Evolutionary conservation across 64 coral and sea anemone species (phyloP).

Genomic region (Montipora sp.): DNA sequence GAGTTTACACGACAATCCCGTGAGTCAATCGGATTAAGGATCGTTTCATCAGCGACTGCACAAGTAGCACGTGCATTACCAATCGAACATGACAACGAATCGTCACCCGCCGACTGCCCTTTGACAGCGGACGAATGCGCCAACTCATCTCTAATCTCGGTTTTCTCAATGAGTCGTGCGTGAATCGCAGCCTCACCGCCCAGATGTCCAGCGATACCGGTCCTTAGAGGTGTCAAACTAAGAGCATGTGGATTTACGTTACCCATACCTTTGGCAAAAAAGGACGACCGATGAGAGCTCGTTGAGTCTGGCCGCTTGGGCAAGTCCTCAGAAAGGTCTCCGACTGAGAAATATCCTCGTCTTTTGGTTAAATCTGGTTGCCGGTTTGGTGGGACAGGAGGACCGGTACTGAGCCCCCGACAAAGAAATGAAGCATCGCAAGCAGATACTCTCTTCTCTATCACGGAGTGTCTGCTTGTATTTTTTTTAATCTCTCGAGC

Average conservation of each 20-base stretch:
- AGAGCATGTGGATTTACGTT: constrained; percentile 6
- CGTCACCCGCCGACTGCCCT: not conserved
- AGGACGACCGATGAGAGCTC: constrained; percentile 2
- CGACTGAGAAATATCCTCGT: constrained; percentile 22
- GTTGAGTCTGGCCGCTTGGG: constrained; percentile 13
- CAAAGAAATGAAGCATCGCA: not conserved
- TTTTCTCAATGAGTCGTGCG: constrained; percentile 27
- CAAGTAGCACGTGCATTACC: not conserved
- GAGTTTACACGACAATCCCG: not conserved
- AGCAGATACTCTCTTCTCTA: constrained; percentile 14
- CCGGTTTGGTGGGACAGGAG: constrained; percentile 46
- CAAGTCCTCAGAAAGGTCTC: constrained; percentile 41
- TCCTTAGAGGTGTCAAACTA: not conserved
- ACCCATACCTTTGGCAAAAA: constrained; percentile 60
- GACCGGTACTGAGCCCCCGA: not conserved
- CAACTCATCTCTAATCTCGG: constrained; percentile 27
- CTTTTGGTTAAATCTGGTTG: not conserved
- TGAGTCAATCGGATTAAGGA: not conserved
- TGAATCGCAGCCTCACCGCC: constrained; percentile 33
- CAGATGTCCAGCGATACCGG: not conserved
- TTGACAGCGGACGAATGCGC: not conserved
- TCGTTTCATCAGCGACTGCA: not conserved
- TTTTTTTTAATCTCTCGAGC: not conserved
- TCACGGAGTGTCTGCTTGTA: constrained; percentile 4
- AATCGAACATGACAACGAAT: not conserved